A percentile compares a stretch with the other conserved stretches of the same genome.
Evolutionary conservation across 1,140 invertebrate genomes (phyloP).

Genomic region (Drosophila ercepeae): DNA sequence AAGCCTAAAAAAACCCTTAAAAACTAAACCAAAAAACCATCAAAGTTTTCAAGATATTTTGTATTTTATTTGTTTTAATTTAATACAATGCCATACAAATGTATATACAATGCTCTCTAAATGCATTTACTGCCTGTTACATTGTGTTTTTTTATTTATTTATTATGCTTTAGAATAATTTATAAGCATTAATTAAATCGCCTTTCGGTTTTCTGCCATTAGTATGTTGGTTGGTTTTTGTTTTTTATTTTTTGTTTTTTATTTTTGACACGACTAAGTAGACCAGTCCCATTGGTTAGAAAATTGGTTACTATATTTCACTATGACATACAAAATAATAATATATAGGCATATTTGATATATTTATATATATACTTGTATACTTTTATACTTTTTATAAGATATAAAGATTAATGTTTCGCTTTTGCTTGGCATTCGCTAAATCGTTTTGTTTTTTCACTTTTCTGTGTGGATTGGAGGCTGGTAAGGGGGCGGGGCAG

Average conservation of each 20-base stretch:
- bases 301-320: slow-evolving; percentile 78
- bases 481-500: slow-evolving; percentile 9
- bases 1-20: too few relatives aligned
- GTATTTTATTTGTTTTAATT: slow-evolving; percentile 42
- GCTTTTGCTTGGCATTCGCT: slow-evolving; percentile 15
- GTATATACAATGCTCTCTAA: slow-evolving; percentile 32
- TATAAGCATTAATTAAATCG: slow-evolving; percentile 59
- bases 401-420: slow-evolving; percentile 22
- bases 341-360: slow-evolving; percentile 37
- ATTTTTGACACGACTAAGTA: slow-evolving; percentile 74
- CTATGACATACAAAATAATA: slow-evolving; percentile 63
- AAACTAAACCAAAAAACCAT: too few relatives aligned
- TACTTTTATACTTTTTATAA: too few relatives aligned
- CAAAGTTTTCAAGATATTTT: neutral
- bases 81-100: slow-evolving; percentile 46
- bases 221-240: neutral
- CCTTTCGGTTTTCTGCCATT: slow-evolving; percentile 36
- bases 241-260: slow-evolving; percentile 34
- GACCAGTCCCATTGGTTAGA: slow-evolving; percentile 81
- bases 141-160: slow-evolving; percentile 1
- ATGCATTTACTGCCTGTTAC: slow-evolving; percentile 27
- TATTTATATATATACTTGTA: slow-evolving; percentile 23
- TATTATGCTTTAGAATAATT: slow-evolving; percentile 56
- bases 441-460: slow-evolving; percentile 6
- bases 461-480: neutral